Evolutionary conservation across 2,888 invertebrate species (phyloP).

Genomic region (Oxyteleia sp.): DNA sequence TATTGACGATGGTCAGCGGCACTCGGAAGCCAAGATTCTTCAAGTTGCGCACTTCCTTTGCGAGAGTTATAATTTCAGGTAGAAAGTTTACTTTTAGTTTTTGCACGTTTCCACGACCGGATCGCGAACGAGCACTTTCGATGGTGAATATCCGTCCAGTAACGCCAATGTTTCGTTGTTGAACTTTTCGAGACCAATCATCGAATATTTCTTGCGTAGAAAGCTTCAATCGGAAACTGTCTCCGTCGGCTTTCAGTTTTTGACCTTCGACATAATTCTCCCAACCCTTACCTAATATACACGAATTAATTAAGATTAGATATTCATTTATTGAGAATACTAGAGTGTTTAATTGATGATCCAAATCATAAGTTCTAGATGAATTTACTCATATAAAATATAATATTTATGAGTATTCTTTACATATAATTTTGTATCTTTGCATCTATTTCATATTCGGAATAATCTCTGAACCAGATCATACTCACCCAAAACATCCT

Average conservation of each 20-base stretch:
- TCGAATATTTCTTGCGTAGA: slow-evolving; percentile 99
- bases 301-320: not conserved
- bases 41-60: slow-evolving; percentile 99
- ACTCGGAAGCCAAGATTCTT: slow-evolving; percentile 98
- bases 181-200: slow-evolving; percentile 98
- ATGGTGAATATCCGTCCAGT: slow-evolving; percentile 98
- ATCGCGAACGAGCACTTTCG: slow-evolving; percentile 93
- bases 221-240: slow-evolving; percentile 98
- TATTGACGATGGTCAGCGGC: slow-evolving; percentile 99
- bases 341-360: slow-evolving; percentile 4
- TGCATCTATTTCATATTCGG: too few species aligned
- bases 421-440: not conserved
- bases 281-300: slow-evolving; percentile 95
- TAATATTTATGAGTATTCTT: too few species aligned
- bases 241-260: slow-evolving; percentile 98
- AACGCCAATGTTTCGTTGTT: slow-evolving; percentile 97
- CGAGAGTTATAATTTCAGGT: slow-evolving; percentile 98
- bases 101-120: slow-evolving; percentile 94
- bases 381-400: too few species aligned
- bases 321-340: not conserved
- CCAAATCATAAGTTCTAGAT: too few species aligned
- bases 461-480: too few species aligned
- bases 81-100: slow-evolving; percentile 98
- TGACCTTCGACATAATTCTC: slow-evolving; percentile 99
- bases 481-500: slow-evolving; percentile 96